Base-by-base conservation (phyloP, 1,140 invertebrate species). In the Drosophila orosa region DNA sequence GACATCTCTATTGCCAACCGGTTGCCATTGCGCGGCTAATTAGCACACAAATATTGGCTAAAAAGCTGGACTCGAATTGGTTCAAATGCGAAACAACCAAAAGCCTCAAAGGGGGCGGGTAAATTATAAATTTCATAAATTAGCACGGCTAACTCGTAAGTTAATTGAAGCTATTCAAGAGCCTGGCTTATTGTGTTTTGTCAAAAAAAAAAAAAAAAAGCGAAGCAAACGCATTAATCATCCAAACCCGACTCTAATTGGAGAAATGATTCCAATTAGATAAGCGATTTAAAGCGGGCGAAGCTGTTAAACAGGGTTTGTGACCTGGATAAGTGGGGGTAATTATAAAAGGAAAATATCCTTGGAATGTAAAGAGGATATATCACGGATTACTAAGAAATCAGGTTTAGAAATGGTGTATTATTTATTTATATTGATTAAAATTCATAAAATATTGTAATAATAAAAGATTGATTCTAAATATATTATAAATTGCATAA, bases 11-110 rank as follows among this genome's bases (percentile, higher is more conserved):
- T 40, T 40, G 45, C 27, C 55, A 73, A 75, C 61, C 61, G 47
- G 73, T 75, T 58, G 47, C 24, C 37, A 45, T 55, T 75, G 61
- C 54, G 29, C 33, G 35, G 27, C 54, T 54, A 67, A 75, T 75
- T 75, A 66, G 72, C 73, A 45, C 50, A 27, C 61, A 75, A 75
- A 75, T 75, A 67, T 74, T 59, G 72, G 42, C 27, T 25, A 68
- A 68, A 37, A 57, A 29, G 17, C 54, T 44, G 9, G n/a, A 5
- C 47, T 66, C 17, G 25, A 65, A 57, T 56, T 27, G 29, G 29
- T 17, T 39, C 9, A 17, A 48, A 31, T 17, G 12, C 12, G 13
- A 62, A 52, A 67, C 1, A 29, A 39, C 8, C n/a, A 13, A 52
- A 52, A 52, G 19, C 10, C 8, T 9, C 22, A 17, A 52, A 22